A percentile compares a stretch with the other conserved stretches of the same genome.
These are phyloP conservation scores for Drosophila siamana DNA, from an alignment of 2,888 invertebrate genomes.

Conservation along the genomic window DNA sequence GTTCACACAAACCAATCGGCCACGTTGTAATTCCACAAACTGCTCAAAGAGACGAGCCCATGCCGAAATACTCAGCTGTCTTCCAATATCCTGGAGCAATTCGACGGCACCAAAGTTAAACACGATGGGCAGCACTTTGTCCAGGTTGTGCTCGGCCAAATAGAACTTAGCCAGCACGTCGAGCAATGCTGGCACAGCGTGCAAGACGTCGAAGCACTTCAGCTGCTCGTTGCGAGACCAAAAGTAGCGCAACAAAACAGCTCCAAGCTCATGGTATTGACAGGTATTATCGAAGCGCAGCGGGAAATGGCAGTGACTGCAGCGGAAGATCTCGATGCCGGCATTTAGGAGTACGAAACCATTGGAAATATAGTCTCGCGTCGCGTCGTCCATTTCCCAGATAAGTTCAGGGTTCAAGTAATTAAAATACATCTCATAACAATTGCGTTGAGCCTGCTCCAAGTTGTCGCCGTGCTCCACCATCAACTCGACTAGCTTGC, in stretches of 20 bases:
- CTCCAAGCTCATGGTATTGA: conserved; percentile 83
- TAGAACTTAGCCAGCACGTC: conserved; percentile 85
- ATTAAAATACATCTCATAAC: conserved; percentile 85
- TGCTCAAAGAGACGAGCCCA: conserved; percentile 85
- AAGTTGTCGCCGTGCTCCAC: conserved; percentile 83
- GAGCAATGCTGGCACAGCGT: conserved; percentile 83
- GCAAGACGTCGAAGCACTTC: conserved; percentile 84
- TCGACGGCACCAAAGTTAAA: conserved; percentile 83
- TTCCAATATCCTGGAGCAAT: conserved; percentile 82
- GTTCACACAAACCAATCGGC: conserved; percentile 83
- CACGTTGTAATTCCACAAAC: conserved; percentile 84
- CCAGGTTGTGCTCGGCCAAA: conserved; percentile 83
- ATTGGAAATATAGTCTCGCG: conserved; percentile 84
- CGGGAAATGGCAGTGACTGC: conserved; percentile 84
- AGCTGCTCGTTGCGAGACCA: conserved; percentile 85
- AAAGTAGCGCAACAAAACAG: conserved; percentile 83
- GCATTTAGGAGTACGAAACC: conserved; percentile 83
- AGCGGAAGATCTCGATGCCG: conserved; percentile 78
- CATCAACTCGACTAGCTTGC: conserved; percentile 82
- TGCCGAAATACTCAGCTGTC: conserved; percentile 72
- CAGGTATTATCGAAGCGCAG: conserved; percentile 83
- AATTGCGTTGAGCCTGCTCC: conserved; percentile 82
- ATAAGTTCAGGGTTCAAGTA: conserved; percentile 85
- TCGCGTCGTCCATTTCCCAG: conserved; percentile 85
- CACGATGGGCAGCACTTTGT: conserved; percentile 84